phyloP scores from a whole-genome alignment of 2,113 vertebrate species.

The Pterophyllum scalare region DNA sequence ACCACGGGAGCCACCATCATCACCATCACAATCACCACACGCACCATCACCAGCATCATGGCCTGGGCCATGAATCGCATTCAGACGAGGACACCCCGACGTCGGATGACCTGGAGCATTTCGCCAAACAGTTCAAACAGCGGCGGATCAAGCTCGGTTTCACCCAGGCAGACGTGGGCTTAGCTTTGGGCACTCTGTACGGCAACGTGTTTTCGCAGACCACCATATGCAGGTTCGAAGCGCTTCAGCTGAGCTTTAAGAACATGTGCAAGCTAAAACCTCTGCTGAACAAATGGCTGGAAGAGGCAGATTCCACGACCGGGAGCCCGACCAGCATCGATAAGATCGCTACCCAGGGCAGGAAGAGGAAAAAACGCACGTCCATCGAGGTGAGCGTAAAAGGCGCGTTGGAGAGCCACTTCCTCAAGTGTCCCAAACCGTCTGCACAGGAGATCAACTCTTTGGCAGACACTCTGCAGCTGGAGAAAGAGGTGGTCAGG shows the following conservation, averaged over 20 bases:
- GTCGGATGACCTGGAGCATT: slow-evolving; percentile 89
- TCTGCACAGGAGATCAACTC: slow-evolving; percentile 94
- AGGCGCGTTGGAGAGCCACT: slow-evolving; percentile 94
- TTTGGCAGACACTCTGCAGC: slow-evolving; percentile 90
- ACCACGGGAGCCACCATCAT: slow-evolving; percentile 84
- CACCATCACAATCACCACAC: slow-evolving; percentile 88
- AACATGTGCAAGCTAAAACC: slow-evolving; percentile 92
- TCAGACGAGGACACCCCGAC: slow-evolving; percentile 94
- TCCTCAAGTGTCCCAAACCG: slow-evolving; percentile 97
- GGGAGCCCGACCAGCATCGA: slow-evolving; percentile 93
- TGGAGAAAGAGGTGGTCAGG: slow-evolving; percentile 94
- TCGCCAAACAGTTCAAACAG: slow-evolving; percentile 92
- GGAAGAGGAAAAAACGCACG: slow-evolving; percentile 95
- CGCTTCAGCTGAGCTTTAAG: slow-evolving; percentile 90
- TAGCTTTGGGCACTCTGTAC: slow-evolving; percentile 88
- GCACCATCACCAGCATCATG: slow-evolving; percentile 80
- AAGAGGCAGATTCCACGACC: slow-evolving; percentile 91
- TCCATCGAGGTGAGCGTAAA: slow-evolving; percentile 96
- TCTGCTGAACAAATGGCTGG: slow-evolving; percentile 92
- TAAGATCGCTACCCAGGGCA: slow-evolving; percentile 92
- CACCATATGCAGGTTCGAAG: slow-evolving; percentile 89
- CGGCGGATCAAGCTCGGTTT: slow-evolving; percentile 91
- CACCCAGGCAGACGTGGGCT: slow-evolving; percentile 89
- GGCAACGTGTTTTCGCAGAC: slow-evolving; percentile 91
- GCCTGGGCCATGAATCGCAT: slow-evolving; percentile 89